Evolutionary conservation across 2,797 vertebrate species (phyloP).

Genomic region (Tenualosa thibaudeaui): DNA sequence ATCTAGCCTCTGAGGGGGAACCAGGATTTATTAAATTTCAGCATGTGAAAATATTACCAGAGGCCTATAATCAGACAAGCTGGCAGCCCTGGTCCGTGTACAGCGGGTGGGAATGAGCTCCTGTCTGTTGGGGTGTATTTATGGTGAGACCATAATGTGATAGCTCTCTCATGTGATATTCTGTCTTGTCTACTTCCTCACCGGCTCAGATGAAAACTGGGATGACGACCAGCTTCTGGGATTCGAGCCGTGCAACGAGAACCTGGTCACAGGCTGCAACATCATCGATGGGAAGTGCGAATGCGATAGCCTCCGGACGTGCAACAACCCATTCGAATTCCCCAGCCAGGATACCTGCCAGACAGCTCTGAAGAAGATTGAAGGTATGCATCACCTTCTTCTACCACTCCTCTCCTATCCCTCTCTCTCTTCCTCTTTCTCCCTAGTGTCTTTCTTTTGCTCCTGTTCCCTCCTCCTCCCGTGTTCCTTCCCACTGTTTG

Average conservation of each 20-base stretch:
- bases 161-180: background rate
- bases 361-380: slow-evolving; percentile 83
- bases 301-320: slow-evolving; percentile 85
- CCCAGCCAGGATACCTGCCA: slow-evolving; percentile 79
- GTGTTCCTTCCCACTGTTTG: slow-evolving; percentile 1
- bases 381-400: slow-evolving; percentile 75
- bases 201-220: slow-evolving; percentile 87
- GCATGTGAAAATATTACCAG: background rate
- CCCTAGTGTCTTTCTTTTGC: background rate
- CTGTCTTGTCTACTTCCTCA: slow-evolving; percentile 43
- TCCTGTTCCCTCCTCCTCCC: background rate
- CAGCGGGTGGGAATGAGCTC: background rate
- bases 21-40: background rate
- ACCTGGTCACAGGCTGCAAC: slow-evolving; percentile 89
- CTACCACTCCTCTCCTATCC: slow-evolving; percentile 20
- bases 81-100: background rate
- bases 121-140: slow-evolving; percentile 14
- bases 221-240: slow-evolving; percentile 88
- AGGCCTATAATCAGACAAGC: background rate
- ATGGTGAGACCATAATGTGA: background rate
- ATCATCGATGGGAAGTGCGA: slow-evolving; percentile 88
- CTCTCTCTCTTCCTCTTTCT: slow-evolving; percentile 25
- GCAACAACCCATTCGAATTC: slow-evolving; percentile 89
- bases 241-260: slow-evolving; percentile 90
- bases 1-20: background rate